Base-by-base conservation (phyloP, 1,140 invertebrate species). In the Zaprionus davidi region DNA sequence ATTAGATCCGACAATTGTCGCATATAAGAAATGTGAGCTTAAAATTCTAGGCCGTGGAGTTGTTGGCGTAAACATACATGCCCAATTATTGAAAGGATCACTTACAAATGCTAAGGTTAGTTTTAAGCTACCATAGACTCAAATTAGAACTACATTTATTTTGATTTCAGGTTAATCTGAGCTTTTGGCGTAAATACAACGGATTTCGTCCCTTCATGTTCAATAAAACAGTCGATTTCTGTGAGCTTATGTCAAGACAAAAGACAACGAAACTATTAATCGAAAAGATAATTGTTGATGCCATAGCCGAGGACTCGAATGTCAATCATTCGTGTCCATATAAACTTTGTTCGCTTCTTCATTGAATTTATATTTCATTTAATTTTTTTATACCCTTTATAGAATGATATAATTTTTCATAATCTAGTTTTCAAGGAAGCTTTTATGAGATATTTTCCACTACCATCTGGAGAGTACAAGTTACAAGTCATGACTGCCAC, bases 11-110 rank as follows among this genome's bases (percentile, higher is more conserved):
- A n/a, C 3, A 15, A 46, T 46, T 46, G 5, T 9, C 1, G 17
- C 9, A 13, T 62, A 17, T 28, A 17, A 28, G 15, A 12, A 56
- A 20, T 81, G 76, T n/a, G 56, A 81, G 28, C 26, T 81, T 0
- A 76, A 78, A 38, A 15, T 75, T 2, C 9, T 71, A 11, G 55
- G 59, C 3, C 73, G 73, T 26, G 56, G 67, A 51, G 12, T 5
- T 28, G 38, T 69, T 11, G 20, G 17, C 7, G n/a, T 69, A 2
- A 38, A 22, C 26, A 3, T 74, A 4, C 34, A 69, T 38, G 71
- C 64, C 1, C 26, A 15, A 28, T n/a, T 63, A 6, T 15, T 49
- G 15, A 46, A 34, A 6, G 17, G 9, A 20, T 26, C 60, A 2
- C 12, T 63, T 1, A 31, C 13, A 3, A 63, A 63, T 63, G n/a